Evolutionary conservation across 2,888 invertebrate species (phyloP).

Genomic region (Globia sparganii): DNA sequence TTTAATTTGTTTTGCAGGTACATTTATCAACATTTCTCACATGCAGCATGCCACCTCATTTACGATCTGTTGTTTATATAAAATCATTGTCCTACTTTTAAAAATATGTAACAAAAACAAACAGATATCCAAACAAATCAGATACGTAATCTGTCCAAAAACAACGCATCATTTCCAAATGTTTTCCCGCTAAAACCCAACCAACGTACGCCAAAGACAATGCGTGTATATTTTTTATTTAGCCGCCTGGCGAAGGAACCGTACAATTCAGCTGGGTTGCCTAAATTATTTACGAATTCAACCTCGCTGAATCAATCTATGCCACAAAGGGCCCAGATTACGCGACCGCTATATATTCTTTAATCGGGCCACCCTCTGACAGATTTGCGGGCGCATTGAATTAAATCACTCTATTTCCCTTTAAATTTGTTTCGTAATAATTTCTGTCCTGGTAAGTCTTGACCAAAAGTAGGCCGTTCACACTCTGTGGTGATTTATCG

Average conservation of each 20-base stretch:
- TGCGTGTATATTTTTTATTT: slow-evolving; percentile 76
- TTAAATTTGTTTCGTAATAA: slow-evolving; percentile 30
- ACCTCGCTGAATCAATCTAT: slow-evolving; percentile 81
- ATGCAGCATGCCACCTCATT: not conserved
- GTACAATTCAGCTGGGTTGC: slow-evolving; percentile 69
- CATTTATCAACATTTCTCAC: not conserved
- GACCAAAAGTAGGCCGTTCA: not conserved
- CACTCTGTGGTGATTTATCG: not conserved
- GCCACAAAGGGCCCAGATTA: slow-evolving; percentile 73
- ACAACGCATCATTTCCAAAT: slow-evolving; percentile 56
- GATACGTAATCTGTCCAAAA: slow-evolving; percentile 28
- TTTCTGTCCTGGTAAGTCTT: not conserved
- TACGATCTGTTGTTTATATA: not conserved
- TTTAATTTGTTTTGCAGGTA: not conserved
- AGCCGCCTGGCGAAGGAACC: slow-evolving; percentile 72
- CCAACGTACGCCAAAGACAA: slow-evolving; percentile 67
- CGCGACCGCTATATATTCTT: slow-evolving; percentile 77
- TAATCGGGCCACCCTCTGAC: slow-evolving; percentile 70
- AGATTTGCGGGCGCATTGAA: slow-evolving; percentile 61
- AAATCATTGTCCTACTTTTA: not conserved
- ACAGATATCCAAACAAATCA: slow-evolving; percentile 8
- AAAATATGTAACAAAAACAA: slow-evolving; percentile 21
- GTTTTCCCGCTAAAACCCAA: slow-evolving; percentile 59
- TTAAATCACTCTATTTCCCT: slow-evolving; percentile 34
- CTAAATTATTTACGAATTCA: slow-evolving; percentile 79